Conservation (phyloP, 2,888 invertebrate species). For the Kryphioiulus occultus region DNA sequence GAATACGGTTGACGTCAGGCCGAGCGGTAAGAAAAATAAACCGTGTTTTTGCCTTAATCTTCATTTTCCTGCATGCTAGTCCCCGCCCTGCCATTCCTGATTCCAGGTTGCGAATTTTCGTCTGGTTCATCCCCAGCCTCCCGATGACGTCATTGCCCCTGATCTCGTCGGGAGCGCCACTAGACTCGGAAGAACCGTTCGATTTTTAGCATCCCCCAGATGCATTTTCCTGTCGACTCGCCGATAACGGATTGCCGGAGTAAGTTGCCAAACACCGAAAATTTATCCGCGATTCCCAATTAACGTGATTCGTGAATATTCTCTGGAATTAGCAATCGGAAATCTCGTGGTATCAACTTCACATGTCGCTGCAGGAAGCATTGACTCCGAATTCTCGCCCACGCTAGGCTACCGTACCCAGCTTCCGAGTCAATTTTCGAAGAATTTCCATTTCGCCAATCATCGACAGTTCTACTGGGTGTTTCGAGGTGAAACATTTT, state of each 20-base stretch:
- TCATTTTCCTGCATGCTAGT: neutral
- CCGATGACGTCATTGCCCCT: neutral
- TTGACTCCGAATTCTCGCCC: no score
- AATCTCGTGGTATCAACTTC: neutral
- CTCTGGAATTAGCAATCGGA: neutral
- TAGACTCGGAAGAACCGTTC: neutral
- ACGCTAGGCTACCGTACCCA: no score
- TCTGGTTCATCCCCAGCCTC: neutral
- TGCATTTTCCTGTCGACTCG: slow-evolving; percentile 8
- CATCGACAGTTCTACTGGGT: no score
- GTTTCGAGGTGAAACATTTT: neutral
- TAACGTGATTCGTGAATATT: neutral
- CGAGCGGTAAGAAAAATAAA: neutral
- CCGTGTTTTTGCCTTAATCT: neutral
- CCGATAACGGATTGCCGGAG: slow-evolving; percentile 10
- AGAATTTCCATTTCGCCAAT: neutral
- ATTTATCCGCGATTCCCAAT: neutral
- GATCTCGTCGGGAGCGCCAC: slow-evolving; percentile 4
- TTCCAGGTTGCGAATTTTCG: neutral
- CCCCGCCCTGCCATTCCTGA: neutral
- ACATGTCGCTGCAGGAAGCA: no score
- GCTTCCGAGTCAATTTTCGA: neutral
- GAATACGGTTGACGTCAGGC: no score
- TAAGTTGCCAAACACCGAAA: neutral
- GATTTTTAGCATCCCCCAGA: slow-evolving; percentile 9